Evolutionary conservation across 2,888 invertebrate genomes (phyloP), one percentile per base, ranked within the genome.

Genomic region (Oligia strigilis): DNA sequence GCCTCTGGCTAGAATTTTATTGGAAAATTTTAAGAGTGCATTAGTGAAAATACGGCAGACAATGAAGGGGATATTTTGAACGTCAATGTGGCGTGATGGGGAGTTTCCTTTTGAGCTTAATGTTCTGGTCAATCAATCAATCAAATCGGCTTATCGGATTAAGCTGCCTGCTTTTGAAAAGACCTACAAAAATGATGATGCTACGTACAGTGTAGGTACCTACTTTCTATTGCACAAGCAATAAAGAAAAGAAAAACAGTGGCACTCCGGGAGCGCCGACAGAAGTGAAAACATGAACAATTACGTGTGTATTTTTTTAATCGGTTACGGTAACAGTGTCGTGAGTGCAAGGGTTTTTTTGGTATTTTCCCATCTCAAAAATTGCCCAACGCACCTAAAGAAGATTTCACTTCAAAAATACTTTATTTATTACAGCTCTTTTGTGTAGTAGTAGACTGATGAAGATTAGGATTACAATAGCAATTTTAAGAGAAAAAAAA

Each of bases 11-110:
- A 65, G 40, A 71, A 74, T 72, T 76, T 77, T 83, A 81, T 88
- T 52, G 14, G 43, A 62, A 19, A 72, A 83, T 69, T 86, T 86
- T 75, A 71, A 79, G 74, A 80, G 79, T 71, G 60, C 70, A 66
- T 83, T 73, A 29, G 72, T n/a, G 55, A 69, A 67, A 78, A 82
- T 49, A 8, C 19, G 19, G 43, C 52, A 82, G 36, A 77, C 62
- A 85, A 73, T 82, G 14, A 36, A 52, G 58, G n/a, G 36, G 43
- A 80, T 71, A 71, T 82, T 79, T 74, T 79, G 58, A 72, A 49
- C 43, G 40, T 72, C 49, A 69, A 58, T 60, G 58, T 64, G 23
- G 23, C 58, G 29, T 58, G 52, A 62, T 71, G 17, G 36, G 49
- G 46, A 23, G 23, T 46, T 72, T 82, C 9, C 17, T 36, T 82